A percentile compares a stretch with the other conserved stretches of the same genome.
These are phyloP conservation scores for Nylanderia fulva DNA, from an alignment of 1,140 invertebrate genomes.

Conservation along the genomic window DNA sequence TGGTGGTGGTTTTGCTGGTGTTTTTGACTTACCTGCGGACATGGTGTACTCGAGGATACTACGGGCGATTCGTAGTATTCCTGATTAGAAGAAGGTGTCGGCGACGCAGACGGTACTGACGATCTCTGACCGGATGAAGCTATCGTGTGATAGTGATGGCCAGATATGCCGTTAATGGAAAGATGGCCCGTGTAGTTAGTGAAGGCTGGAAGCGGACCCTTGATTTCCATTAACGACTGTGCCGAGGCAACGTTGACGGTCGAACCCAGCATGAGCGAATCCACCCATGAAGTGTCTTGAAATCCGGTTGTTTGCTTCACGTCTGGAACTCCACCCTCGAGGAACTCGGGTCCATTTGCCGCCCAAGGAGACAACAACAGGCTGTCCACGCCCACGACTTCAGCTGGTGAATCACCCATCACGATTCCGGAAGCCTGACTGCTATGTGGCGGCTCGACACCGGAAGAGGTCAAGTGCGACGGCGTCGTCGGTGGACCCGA, in stretches of 20 bases:
- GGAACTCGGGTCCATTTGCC: conserved; percentile 85
- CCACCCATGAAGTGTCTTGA: conserved; percentile 82
- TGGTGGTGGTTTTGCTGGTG: conserved; percentile 77
- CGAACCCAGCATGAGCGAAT: conserved; percentile 84
- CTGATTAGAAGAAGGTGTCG: conserved; percentile 84
- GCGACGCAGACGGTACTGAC: conserved; percentile 80
- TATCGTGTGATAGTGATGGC: conserved; percentile 94
- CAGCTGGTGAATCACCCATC: conserved; percentile 79
- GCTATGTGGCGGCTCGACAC: conserved; percentile 83
- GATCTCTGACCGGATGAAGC: conserved; percentile 85
- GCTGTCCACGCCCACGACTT: conserved; percentile 86
- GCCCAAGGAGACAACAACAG: conserved; percentile 87
- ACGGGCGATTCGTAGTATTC: conserved; percentile 83
- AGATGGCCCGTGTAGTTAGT: conserved; percentile 93
- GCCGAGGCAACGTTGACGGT: conserved; percentile 81
- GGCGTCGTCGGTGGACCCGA: conserved; percentile 78
- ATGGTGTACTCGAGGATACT: conserved; percentile 84
- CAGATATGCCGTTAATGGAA: conserved; percentile 93
- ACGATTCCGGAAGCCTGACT: conserved; percentile 81
- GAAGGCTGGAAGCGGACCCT: conserved; percentile 93
- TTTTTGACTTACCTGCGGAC: conserved; percentile 75
- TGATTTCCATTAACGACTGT: conserved; percentile 90
- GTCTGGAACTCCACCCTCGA: conserved; percentile 78
- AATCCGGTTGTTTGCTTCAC: conserved; percentile 83
- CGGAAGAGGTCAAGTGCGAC: conserved; percentile 79